Conservation (phyloP, 2,888 invertebrate species). For the Pristionchus japonicus region DNA sequence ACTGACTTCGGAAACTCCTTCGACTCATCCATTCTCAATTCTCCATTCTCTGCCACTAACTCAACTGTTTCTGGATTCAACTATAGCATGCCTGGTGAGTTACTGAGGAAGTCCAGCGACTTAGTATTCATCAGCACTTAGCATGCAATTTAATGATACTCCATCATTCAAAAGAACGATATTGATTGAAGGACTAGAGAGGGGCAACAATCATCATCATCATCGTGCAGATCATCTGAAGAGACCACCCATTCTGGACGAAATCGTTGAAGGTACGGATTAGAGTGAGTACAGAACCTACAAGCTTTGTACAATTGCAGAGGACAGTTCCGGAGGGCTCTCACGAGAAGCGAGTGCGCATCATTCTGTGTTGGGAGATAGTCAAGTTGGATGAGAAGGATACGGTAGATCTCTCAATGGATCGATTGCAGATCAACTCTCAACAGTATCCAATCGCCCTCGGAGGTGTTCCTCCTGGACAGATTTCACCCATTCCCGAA, state of each 20-base stretch:
- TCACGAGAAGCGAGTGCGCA: slow-evolving; percentile 13
- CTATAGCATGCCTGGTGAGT: background rate
- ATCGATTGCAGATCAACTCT: background rate
- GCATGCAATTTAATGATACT: too few relatives aligned
- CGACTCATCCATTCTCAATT: background rate
- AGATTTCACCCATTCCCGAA: slow-evolving; percentile 1
- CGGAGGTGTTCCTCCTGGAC: background rate
- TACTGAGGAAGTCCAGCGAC: too few relatives aligned
- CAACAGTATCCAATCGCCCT: slow-evolving; percentile 9
- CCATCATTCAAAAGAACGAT: too few relatives aligned
- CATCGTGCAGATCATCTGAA: background rate
- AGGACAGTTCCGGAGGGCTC: background rate
- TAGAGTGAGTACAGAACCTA: background rate
- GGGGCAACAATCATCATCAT: background rate
- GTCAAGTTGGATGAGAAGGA: background rate
- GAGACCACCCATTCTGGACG: slow-evolving; percentile 16
- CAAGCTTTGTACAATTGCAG: background rate
- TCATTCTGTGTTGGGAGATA: background rate
- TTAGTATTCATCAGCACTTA: background rate
- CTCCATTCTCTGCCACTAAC: slow-evolving; percentile 10
- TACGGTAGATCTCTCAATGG: background rate
- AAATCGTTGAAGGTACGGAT: background rate
- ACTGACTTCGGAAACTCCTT: slow-evolving; percentile 16
- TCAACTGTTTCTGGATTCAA: slow-evolving; percentile 17
- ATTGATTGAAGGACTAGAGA: background rate